These are phyloP conservation scores for Drosophila tripunctata DNA, from an alignment of 2,888 invertebrate genomes.

Conservation along the genomic window DNA sequence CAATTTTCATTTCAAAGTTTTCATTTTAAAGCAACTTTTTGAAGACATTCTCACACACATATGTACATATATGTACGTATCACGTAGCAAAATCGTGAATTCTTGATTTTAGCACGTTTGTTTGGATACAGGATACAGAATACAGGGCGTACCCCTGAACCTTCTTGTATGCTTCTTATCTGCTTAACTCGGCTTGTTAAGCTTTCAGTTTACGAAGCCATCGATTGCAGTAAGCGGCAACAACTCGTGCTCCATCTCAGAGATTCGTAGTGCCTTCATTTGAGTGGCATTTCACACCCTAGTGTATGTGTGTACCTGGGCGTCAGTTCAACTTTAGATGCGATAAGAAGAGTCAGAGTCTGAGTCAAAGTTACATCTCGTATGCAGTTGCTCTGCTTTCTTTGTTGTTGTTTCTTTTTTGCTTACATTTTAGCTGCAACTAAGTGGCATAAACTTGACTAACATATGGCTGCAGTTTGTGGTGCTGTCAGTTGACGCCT, in stretches of 20 bases:
- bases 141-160: not conserved
- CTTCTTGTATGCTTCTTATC: constrained; percentile 13
- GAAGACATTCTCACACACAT: not conserved
- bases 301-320: constrained; percentile 27
- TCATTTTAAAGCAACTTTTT: not conserved
- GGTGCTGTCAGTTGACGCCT: constrained; percentile 44
- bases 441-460: constrained; percentile 66
- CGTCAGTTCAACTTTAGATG: constrained; percentile 17
- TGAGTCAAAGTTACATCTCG: constrained; percentile 25
- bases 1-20: not conserved
- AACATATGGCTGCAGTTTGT: constrained; percentile 60
- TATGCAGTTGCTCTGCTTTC: constrained; percentile 25
- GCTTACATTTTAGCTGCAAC: constrained; percentile 33
- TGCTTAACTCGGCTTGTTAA: constrained; percentile 25
- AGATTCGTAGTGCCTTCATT: constrained; percentile 9
- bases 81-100: constrained; percentile 9
- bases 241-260: not conserved
- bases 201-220: constrained; percentile 31
- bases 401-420: constrained; percentile 20
- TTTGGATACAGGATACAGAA: not conserved
- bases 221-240: constrained; percentile 24
- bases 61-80: too few relatives aligned
- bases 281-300: constrained; percentile 18
- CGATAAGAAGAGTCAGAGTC: constrained; percentile 23
- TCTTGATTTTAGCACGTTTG: constrained; percentile 20